A percentile compares a stretch with the other conserved stretches of the same genome.
Evolutionary conservation across 2,888 invertebrate genomes (phyloP).

Genomic region (Dynastes hyllus): DNA sequence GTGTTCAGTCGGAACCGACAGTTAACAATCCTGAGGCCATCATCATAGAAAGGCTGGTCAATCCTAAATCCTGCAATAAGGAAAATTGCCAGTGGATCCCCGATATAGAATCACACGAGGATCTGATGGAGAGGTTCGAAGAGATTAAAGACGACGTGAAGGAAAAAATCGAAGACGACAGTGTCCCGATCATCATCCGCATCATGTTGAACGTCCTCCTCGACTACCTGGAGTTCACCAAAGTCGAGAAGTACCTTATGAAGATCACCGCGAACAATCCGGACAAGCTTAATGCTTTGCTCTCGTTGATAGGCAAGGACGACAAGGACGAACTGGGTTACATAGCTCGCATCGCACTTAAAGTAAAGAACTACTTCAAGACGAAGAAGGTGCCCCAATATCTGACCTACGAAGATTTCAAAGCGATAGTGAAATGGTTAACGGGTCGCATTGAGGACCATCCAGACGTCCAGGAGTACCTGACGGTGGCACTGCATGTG

Average conservation of each 20-base stretch:
- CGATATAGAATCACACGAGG: neutral
- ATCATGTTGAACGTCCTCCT: neutral
- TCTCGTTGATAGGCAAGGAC: too few relatives aligned
- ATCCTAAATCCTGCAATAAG: neutral
- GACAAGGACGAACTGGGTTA: too few relatives aligned
- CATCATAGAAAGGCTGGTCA: neutral
- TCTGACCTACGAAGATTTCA: too few relatives aligned
- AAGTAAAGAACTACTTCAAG: too few relatives aligned
- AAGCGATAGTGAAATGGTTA: too few relatives aligned
- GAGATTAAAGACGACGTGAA: neutral
- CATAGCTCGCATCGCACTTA: too few relatives aligned
- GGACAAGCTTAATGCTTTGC: neutral
- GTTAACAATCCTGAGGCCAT: neutral
- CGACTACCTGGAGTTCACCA: neutral
- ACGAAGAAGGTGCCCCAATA: too few relatives aligned
- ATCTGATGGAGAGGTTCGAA: neutral
- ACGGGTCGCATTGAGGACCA: too few relatives aligned
- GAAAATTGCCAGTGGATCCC: neutral
- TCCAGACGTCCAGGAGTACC: too few relatives aligned
- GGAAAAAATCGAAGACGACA: neutral
- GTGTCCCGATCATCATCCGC: neutral
- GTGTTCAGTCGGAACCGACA: neutral
- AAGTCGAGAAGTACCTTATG: neutral
- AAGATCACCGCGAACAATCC: slow-evolving; percentile 2
- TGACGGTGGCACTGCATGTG: too few relatives aligned